Evolutionary conservation across 1,140 invertebrate genomes (phyloP).

Genomic region (Bombus haemorrhoidalis): DNA sequence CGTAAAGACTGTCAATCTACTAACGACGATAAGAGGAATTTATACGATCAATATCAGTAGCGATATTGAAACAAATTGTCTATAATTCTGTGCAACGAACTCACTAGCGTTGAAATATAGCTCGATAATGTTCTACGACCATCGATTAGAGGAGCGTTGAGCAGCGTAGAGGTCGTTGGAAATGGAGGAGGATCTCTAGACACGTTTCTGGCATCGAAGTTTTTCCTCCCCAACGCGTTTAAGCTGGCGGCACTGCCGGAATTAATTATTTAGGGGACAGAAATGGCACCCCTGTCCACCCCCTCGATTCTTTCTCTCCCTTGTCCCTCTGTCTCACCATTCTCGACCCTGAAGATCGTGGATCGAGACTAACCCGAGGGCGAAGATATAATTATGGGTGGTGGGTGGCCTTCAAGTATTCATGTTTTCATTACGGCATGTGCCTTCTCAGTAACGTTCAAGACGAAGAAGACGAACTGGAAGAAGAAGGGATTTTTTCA

Average conservation of each 20-base stretch:
- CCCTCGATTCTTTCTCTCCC: constrained; percentile 60
- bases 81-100: not conserved
- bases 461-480: constrained; percentile 22
- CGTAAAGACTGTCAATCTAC: not conserved
- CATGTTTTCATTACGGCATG: constrained; percentile 81
- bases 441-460: constrained; percentile 65
- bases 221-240: constrained; percentile 71
- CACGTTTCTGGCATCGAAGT: constrained; percentile 65
- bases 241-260: constrained; percentile 79
- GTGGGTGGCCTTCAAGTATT: constrained; percentile 80
- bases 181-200: constrained; percentile 60
- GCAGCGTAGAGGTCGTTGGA: not conserved
- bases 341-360: constrained; percentile 54
- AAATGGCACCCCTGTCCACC: constrained; percentile 77
- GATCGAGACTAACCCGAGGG: constrained; percentile 76
- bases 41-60: not conserved
- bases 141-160: constrained; percentile 51
- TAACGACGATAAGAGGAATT: not conserved
- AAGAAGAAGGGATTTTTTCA: constrained; percentile 61
- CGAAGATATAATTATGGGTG: constrained; percentile 81
- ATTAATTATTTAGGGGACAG: constrained; percentile 83
- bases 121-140: constrained; percentile 33
- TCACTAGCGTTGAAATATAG: constrained; percentile 47
- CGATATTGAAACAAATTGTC: not conserved
- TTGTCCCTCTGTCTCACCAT: constrained; percentile 55